phyloP scores from a whole-genome alignment of 1,140 invertebrate genomes.

The Neoseiulus cucumeris region DNA sequence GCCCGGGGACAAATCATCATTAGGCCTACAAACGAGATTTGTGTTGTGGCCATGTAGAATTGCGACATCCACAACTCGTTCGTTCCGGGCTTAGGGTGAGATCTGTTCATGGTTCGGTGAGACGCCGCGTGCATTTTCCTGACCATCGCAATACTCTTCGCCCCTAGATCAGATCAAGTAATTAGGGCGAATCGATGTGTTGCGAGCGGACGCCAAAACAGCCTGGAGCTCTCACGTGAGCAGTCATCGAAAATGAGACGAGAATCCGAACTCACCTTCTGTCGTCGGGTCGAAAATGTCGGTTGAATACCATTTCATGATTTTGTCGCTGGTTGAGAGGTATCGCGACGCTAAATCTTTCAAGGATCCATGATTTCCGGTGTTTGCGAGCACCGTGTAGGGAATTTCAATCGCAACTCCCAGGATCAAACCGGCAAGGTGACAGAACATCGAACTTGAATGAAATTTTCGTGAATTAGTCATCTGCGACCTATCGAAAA shows the following conservation, averaged over 20 bases:
- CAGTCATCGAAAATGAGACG: too few relatives aligned
- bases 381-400: not conserved
- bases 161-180: not conserved
- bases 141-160: not conserved
- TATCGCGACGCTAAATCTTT: not conserved
- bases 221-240: too few relatives aligned
- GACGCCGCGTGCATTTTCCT: not conserved
- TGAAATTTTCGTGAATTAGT: not conserved
- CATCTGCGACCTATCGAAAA: not conserved
- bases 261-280: not conserved
- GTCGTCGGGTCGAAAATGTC: not conserved
- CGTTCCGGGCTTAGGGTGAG: conserved; percentile 11
- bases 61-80: conserved; percentile 35
- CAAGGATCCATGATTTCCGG: not conserved
- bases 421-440: not conserved
- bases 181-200: too few relatives aligned
- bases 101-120: conserved; percentile 19
- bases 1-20: conserved; percentile 40
- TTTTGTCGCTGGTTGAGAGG: not conserved
- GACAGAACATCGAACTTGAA: not conserved
- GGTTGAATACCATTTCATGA: not conserved
- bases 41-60: conserved; percentile 55
- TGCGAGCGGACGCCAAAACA: too few relatives aligned
- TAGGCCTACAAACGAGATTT: conserved; percentile 48
- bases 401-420: not conserved